Conservation (phyloP, 2,888 invertebrate species). For the Plusia festucae region DNA sequence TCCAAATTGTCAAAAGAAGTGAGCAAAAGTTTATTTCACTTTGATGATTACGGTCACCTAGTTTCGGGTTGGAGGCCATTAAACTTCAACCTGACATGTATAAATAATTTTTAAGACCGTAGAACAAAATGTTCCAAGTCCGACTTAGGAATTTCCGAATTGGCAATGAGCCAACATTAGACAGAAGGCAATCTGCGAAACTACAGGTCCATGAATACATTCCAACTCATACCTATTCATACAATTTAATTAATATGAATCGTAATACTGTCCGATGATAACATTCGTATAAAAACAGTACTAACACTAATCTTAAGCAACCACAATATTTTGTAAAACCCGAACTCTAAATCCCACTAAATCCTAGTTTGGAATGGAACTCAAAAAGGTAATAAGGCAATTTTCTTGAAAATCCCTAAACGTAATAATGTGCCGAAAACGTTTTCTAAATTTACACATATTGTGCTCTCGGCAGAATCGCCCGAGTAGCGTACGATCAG, state of each 20-base stretch:
- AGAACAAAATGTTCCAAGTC: conserved; percentile 39
- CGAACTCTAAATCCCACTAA: conserved; percentile 78
- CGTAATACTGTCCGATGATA: conserved; percentile 35
- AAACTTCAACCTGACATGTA: conserved; percentile 43
- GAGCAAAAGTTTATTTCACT: conserved; percentile 25
- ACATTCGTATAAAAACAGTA: conserved; percentile 46
- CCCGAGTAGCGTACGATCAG: conserved; percentile 80
- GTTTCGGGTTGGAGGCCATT: conserved; percentile 30
- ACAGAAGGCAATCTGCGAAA: conserved; percentile 45
- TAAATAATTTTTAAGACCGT: conserved; percentile 39
- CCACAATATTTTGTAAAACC: conserved; percentile 68
- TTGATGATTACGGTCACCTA: conserved; percentile 27
- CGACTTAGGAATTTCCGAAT: conserved; percentile 43
- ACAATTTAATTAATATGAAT: conserved; percentile 41
- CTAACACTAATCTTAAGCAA: conserved; percentile 59
- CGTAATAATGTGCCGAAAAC: conserved; percentile 88
- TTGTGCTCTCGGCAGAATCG: conserved; percentile 85
- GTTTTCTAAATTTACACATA: conserved; percentile 88
- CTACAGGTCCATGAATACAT: conserved; percentile 35
- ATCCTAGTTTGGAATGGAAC: conserved; percentile 82
- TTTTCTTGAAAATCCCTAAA: conserved; percentile 88
- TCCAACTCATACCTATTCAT: conserved; percentile 30
- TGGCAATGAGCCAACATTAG: conserved; percentile 45
- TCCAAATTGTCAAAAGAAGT: conserved; percentile 11
- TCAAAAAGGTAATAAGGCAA: conserved; percentile 88